These are phyloP conservation scores for Etheostoma nigrum DNA, from an alignment of 2,797 vertebrate genomes.

Conservation along the genomic window DNA sequence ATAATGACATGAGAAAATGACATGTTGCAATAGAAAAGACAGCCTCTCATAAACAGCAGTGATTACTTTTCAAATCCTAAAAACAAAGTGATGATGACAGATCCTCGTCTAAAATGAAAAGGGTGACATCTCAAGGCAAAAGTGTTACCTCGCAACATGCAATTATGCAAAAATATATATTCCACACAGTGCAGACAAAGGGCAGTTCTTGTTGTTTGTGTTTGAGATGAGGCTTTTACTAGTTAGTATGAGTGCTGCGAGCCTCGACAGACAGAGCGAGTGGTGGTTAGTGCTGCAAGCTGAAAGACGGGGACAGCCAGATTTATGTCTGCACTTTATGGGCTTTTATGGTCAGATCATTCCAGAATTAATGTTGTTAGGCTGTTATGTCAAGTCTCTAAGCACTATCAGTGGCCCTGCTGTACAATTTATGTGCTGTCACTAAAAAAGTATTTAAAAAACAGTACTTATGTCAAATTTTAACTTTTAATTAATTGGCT, in stretches of 20 bases:
- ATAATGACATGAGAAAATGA: slow-evolving; percentile 57
- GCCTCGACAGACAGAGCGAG: slow-evolving; percentile 71
- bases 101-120: slow-evolving; percentile 46
- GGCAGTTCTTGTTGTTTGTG: slow-evolving; percentile 26
- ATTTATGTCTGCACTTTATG: slow-evolving; percentile 53
- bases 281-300: slow-evolving; percentile 78
- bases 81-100: slow-evolving; percentile 50
- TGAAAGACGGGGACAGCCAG: slow-evolving; percentile 65
- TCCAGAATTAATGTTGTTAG: slow-evolving; percentile 52
- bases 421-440: slow-evolving; percentile 27
- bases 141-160: slow-evolving; percentile 78
- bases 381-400: slow-evolving; percentile 40
- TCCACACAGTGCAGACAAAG: slow-evolving; percentile 49
- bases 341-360: slow-evolving; percentile 56
- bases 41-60: slow-evolving; percentile 42
- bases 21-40: slow-evolving; percentile 51
- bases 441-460: slow-evolving; percentile 33
- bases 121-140: slow-evolving; percentile 81
- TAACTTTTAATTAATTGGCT: slow-evolving; percentile 31
- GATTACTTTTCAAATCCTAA: slow-evolving; percentile 43
- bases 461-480: slow-evolving; percentile 16
- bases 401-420: slow-evolving; percentile 26
- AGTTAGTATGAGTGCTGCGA: slow-evolving; percentile 72
- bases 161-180: slow-evolving; percentile 70
- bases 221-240: slow-evolving; percentile 53